A percentile compares a stretch with the other conserved stretches of the same genome.
These are phyloP conservation scores for Ladona fulva DNA, from an alignment of 1,140 invertebrate genomes.

Conservation along the genomic window DNA sequence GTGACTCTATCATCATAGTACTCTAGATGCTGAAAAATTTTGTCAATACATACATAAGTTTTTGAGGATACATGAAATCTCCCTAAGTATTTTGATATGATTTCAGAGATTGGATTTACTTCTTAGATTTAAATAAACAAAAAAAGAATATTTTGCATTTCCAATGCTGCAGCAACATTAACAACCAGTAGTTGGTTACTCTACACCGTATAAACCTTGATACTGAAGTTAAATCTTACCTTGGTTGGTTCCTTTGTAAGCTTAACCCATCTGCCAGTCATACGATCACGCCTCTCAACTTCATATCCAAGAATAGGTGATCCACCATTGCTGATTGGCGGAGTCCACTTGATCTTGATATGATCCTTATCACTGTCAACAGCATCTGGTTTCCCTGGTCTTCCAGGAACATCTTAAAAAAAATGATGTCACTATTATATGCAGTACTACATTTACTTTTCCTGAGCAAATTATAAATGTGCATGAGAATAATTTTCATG, in stretches of 20 bases:
- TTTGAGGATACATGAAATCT: too few species aligned
- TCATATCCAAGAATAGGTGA: slow-evolving; percentile 88
- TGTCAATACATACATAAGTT: too few species aligned
- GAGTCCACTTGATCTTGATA: slow-evolving; percentile 81
- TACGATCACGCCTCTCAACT: slow-evolving; percentile 84
- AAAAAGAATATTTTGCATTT: too few species aligned
- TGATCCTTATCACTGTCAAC: slow-evolving; percentile 86
- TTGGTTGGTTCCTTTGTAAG: slow-evolving; percentile 75
- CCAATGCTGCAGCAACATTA: too few species aligned
- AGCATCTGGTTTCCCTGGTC: slow-evolving; percentile 80
- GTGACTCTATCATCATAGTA: slow-evolving; percentile 87
- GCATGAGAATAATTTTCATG: too few species aligned
- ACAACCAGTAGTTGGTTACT: too few species aligned
- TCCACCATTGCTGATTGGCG: slow-evolving; percentile 87
- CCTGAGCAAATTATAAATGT: too few species aligned
- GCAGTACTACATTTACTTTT: too few species aligned
- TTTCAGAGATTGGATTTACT: too few species aligned
- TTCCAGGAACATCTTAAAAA: slow-evolving; percentile 62
- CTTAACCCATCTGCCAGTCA: slow-evolving; percentile 90
- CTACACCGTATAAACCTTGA: background rate
- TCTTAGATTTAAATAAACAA: too few species aligned
- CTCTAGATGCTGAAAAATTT: slow-evolving; percentile 45
- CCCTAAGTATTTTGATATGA: too few species aligned
- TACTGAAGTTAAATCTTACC: slow-evolving; percentile 27
- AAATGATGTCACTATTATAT: background rate